phyloP scores from a whole-genome alignment of 2,797 vertebrate species.

The Mareca penelope region DNA sequence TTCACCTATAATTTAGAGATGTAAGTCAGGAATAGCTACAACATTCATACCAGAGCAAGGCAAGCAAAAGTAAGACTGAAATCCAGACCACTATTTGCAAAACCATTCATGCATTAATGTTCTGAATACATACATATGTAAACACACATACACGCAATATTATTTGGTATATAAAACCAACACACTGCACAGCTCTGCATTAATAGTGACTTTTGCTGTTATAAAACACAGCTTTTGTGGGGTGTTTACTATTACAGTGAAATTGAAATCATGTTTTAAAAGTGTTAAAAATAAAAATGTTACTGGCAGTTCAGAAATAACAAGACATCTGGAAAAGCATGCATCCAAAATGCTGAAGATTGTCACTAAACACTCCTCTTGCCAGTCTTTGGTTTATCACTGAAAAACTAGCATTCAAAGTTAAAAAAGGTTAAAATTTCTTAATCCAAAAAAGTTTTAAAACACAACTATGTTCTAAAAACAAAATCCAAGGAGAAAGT shows the following conservation, averaged over 20 bases:
- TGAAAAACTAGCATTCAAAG: background rate
- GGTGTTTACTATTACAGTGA: background rate
- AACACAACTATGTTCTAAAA: background rate
- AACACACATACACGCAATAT: background rate
- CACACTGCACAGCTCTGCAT: background rate
- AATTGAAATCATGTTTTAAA: background rate
- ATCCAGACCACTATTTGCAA: background rate
- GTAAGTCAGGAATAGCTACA: background rate
- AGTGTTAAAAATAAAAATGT: background rate
- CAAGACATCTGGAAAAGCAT: background rate
- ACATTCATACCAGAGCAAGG: background rate
- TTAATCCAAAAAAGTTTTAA: background rate
- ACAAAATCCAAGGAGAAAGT: background rate
- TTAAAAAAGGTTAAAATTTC: background rate
- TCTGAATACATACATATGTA: background rate
- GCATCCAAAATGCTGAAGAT: background rate
- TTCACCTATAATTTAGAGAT: background rate
- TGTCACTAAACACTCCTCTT: background rate
- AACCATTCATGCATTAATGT: background rate
- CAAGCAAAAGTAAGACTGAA: background rate
- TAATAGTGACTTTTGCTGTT: background rate
- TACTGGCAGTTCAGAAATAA: slow-evolving; percentile 1
- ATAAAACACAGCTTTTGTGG: background rate
- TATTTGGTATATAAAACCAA: background rate
- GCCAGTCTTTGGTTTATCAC: background rate